Base-by-base conservation (phyloP, 2,113 vertebrate genomes). In the Trinectes maculatus region DNA sequence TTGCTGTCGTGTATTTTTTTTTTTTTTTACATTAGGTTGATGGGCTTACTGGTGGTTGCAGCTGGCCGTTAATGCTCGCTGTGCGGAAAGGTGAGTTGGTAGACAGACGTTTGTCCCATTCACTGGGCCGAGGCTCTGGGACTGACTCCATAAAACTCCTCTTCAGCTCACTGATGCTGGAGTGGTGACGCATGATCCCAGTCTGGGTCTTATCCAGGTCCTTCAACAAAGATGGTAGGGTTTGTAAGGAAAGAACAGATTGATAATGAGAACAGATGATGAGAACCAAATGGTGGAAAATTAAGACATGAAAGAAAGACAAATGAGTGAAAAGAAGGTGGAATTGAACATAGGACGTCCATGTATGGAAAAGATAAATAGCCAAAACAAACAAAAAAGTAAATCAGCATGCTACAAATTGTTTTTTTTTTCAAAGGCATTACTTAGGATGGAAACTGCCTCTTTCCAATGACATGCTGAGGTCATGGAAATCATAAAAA, bases 71-170 rank as follows among this genome's bases (percentile, higher is more conserved):
- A 91, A 95, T 81, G 87, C 88, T 96, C 48, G 94, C 92, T 0
- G 95, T 94, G 22, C 96, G 95, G 87, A 98, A 98, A 0, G 98
- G 98, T 1, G 97, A 99, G 86, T 96, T 95, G 57, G 93, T 93
- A 59, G 96, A 98, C 46, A 99, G 92, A 29, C 98, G 96, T 59
- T 97, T 99, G 89, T 99, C 97, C 98, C 98, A 99, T 83, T 98
- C 97, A 3, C 96, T 99, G 64, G 94, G 95, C 51, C 92, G 92
- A 15, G 96, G 93, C 53, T 95, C 96, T 0, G 97, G 97, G 29
- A 96, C 93, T 0, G 96, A 96, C 80, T 99, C 98, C 98, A 99
- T 98, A 67, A 99, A 99, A 76, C 94, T 99, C 86, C 98, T 95
- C 88, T 99, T 99, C 54, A 99, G 66, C 83, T 99, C 97, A 28